These are phyloP conservation scores for Bruchidius siliquastri DNA, from an alignment of 2,888 invertebrate genomes.

Conservation along the genomic window DNA sequence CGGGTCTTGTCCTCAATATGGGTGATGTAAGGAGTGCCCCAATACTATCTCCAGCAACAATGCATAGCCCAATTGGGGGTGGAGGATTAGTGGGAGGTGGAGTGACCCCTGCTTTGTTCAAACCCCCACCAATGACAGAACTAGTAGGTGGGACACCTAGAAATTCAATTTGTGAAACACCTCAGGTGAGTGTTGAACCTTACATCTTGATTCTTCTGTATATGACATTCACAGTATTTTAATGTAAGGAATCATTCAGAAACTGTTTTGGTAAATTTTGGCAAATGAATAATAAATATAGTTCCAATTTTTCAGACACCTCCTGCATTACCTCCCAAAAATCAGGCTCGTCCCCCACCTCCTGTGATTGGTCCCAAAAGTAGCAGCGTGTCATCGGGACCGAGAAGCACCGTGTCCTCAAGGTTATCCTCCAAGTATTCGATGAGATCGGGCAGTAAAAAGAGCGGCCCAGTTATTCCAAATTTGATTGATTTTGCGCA, in stretches of 20 bases:
- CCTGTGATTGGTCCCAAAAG: constrained; percentile 26
- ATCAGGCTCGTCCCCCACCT: constrained; percentile 39
- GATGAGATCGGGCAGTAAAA: constrained; percentile 7
- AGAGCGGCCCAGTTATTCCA: constrained; percentile 11
- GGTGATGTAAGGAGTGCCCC: not conserved
- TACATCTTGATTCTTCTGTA: too few species aligned
- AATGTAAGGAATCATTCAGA: too few species aligned
- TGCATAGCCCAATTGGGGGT: not conserved
- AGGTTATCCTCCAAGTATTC: constrained; percentile 4
- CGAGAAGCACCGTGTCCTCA: constrained; percentile 15
- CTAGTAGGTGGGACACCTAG: not conserved
- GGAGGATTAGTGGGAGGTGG: not conserved
- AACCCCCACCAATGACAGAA: not conserved
- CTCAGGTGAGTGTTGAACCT: not conserved
- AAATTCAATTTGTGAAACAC: not conserved
- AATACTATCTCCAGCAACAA: not conserved
- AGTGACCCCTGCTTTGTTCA: not conserved
- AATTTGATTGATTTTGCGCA: constrained; percentile 58
- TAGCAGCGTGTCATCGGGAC: constrained; percentile 14
- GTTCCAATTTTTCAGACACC: constrained; percentile 27
- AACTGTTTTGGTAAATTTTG: too few species aligned
- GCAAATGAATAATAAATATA: too few species aligned
- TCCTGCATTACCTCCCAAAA: constrained; percentile 44
- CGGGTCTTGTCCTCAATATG: not conserved
- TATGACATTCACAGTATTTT: too few species aligned